Percentiles rank a stretch among this genome's conserved stretches.
Evolutionary conservation across 2,113 vertebrate genomes (phyloP).

Genomic region (Heterotis niloticus): DNA sequence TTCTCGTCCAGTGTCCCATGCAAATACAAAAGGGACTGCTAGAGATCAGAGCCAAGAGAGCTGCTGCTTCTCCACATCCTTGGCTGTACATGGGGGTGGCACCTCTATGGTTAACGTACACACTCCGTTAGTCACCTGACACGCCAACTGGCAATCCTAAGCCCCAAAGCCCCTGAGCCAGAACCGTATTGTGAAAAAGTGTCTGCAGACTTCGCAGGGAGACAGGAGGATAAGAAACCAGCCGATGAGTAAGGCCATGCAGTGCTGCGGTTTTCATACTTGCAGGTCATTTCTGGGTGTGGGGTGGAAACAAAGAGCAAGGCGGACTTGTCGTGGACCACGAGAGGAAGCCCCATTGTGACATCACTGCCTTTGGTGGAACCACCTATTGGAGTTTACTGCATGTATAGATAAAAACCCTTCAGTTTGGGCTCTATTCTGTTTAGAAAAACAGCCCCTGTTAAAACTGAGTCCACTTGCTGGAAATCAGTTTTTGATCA

Average conservation of each 20-base stretch:
- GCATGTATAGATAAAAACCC: background rate
- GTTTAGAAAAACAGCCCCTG: too few species aligned
- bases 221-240: constrained; percentile 4
- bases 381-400: background rate
- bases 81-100: background rate
- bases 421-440: background rate
- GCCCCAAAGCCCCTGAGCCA: too few species aligned
- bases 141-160: background rate
- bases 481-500: too few species aligned
- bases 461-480: too few species aligned
- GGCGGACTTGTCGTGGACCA: background rate
- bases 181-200: background rate
- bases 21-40: background rate
- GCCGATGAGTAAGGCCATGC: background rate
- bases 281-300: background rate
- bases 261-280: background rate
- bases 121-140: too few species aligned
- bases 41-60: background rate
- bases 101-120: background rate
- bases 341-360: too few species aligned
- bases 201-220: background rate
- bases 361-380: background rate
- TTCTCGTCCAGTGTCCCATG: background rate
- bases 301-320: background rate
- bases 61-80: background rate